Percentiles rank a stretch among this genome's conserved stretches.
Conservation (phyloP, 2,113 vertebrate species). For the Cariama cristata region DNA sequence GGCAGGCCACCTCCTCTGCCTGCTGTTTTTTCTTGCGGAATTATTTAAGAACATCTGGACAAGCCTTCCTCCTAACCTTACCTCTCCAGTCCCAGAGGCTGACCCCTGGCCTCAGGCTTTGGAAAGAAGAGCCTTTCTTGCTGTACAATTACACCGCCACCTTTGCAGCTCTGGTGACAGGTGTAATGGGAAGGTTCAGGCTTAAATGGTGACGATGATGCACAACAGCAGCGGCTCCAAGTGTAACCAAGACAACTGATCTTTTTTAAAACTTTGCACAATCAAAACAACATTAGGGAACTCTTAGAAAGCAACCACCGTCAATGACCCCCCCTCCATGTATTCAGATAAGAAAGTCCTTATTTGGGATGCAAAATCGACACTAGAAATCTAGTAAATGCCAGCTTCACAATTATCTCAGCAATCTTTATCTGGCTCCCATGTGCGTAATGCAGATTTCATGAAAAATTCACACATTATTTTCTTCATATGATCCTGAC, state of each 20-base stretch:
- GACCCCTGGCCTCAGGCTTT: neutral
- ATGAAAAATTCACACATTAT: neutral
- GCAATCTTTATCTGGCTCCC: neutral
- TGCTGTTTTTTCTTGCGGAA: neutral
- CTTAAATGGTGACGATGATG: neutral
- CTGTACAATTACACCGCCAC: neutral
- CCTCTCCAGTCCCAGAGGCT: neutral
- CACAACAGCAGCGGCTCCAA: neutral
- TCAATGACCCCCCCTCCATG: neutral
- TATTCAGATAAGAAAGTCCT: neutral
- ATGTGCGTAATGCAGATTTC: neutral
- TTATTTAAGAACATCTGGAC: neutral
- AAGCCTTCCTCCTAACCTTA: neutral
- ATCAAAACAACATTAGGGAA: neutral
- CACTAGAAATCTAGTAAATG: neutral
- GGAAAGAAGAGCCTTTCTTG: neutral
- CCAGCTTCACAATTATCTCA: neutral
- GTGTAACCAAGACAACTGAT: neutral
- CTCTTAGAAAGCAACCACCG: neutral
- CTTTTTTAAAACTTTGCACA: neutral
- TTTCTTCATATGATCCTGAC: conserved; percentile 14
- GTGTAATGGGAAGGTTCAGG: neutral
- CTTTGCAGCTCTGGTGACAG: neutral
- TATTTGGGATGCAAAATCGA: neutral
- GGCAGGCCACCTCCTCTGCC: neutral